Conservation (phyloP, 2,888 invertebrate species). For the Pteria penguin region DNA sequence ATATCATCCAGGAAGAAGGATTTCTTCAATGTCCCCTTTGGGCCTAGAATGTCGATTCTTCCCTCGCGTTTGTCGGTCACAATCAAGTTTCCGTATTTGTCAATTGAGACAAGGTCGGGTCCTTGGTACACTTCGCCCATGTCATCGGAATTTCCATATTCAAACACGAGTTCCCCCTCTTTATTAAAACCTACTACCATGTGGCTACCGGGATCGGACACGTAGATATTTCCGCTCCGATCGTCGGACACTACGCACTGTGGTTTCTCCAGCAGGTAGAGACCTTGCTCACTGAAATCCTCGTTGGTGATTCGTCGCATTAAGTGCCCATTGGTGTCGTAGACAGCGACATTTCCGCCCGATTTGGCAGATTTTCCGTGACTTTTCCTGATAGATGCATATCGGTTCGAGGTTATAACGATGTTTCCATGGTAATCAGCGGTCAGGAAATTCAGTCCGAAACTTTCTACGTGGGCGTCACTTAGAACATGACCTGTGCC, state of each 20-base stretch:
- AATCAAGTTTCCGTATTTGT: conserved; percentile 62
- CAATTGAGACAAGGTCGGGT: conserved; percentile 68
- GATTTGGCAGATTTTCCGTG: conserved; percentile 67
- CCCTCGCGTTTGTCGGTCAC: conserved; percentile 70
- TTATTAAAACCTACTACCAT: conserved; percentile 63
- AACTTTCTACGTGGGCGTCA: conserved; percentile 69
- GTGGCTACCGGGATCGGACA: conserved; percentile 69
- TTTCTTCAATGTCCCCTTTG: conserved; percentile 65
- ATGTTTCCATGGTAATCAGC: conserved; percentile 63
- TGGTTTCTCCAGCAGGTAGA: conserved; percentile 69
- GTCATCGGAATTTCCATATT: conserved; percentile 68
- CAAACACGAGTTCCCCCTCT: conserved; percentile 65
- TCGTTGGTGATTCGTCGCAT: conserved; percentile 68
- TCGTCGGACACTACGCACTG: conserved; percentile 62
- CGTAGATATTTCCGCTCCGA: conserved; percentile 61
- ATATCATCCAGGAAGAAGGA: conserved; percentile 65
- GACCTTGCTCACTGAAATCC: conserved; percentile 58
- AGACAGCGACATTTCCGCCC: conserved; percentile 70
- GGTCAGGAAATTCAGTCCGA: conserved; percentile 69
- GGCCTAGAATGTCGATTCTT: conserved; percentile 65
- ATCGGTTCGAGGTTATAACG: conserved; percentile 69
- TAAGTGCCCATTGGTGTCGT: conserved; percentile 61
- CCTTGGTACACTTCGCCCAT: conserved; percentile 67
- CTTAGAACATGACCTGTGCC: conserved; percentile 62
- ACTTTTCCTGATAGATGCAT: conserved; percentile 59